These are phyloP conservation scores for Turritopsis dohrnii DNA, from an alignment of 30 jellyfish, hydroid and myxozoan species.

Conservation along the genomic window DNA sequence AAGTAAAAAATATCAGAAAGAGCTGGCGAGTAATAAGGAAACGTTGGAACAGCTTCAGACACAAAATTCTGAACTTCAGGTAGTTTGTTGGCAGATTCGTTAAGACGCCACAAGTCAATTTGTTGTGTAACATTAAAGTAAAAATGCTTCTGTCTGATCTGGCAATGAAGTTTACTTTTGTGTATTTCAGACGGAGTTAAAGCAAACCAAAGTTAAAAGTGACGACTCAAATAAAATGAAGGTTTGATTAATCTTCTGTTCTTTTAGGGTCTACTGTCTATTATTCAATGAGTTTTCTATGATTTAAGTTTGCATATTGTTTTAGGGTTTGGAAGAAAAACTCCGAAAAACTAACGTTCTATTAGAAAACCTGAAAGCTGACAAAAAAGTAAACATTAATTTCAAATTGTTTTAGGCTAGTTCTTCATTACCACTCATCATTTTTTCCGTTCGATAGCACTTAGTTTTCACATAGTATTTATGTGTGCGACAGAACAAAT, in stretches of 20 bases:
- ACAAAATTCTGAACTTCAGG: slow-evolving; percentile 67
- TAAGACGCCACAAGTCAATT: too few species aligned
- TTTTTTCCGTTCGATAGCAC: too few species aligned
- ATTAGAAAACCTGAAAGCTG: slow-evolving; percentile 67
- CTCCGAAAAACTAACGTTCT: slow-evolving; percentile 44
- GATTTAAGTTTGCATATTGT: neutral
- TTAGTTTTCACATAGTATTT: too few species aligned
- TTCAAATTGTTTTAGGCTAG: neutral
- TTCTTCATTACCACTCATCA: neutral
- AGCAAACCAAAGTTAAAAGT: neutral
- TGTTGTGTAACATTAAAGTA: neutral
- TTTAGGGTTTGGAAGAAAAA: slow-evolving; percentile 70
- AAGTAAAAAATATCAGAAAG: slow-evolving; percentile 69
- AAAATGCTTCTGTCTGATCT: neutral
- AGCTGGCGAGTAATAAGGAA: slow-evolving; percentile 50
- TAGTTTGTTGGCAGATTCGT: slow-evolving; percentile 17
- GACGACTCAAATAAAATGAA: neutral
- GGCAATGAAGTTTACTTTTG: neutral
- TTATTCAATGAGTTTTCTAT: neutral
- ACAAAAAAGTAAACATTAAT: slow-evolving; percentile 58
- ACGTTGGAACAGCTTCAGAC: slow-evolving; percentile 57
- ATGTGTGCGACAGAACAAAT: too few species aligned
- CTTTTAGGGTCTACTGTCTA: too few species aligned
- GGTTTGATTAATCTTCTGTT: neutral
- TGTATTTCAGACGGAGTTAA: neutral